Conservation (phyloP, 2,797 vertebrate genomes). For the Rhinoraja longicauda region DNA sequence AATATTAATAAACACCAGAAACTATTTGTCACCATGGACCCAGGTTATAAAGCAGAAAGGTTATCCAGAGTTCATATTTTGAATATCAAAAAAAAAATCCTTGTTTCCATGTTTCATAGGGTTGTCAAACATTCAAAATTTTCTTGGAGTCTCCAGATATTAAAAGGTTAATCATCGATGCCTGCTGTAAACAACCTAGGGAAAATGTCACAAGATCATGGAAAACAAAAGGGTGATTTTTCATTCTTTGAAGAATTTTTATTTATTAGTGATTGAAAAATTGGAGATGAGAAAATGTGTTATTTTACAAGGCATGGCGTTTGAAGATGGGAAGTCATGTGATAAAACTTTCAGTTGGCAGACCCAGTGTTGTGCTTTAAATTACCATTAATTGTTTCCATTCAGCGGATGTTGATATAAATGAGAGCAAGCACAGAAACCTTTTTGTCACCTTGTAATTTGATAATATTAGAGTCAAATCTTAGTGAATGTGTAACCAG, state of each 20-base stretch:
- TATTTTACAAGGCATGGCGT: not conserved
- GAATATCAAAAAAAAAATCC: not conserved
- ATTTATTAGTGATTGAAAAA: not conserved
- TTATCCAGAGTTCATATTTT: not conserved
- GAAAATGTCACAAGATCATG: not conserved
- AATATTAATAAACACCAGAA: too few relatives aligned
- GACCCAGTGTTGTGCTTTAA: not conserved
- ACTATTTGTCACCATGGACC: too few relatives aligned
- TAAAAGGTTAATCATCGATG: not conserved
- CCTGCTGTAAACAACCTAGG: not conserved
- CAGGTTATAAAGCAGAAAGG: not conserved
- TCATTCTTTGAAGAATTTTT: not conserved
- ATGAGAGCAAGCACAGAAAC: constrained; percentile 11
- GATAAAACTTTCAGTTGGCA: not conserved
- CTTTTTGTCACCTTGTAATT: constrained; percentile 16
- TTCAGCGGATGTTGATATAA: constrained; percentile 22
- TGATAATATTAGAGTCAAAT: constrained; percentile 4
- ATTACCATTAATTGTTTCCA: constrained; percentile 34
- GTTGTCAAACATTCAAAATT: not conserved
- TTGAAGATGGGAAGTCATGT: not conserved
- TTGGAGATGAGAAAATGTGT: not conserved
- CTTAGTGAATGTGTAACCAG: not conserved
- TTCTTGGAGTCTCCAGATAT: not conserved
- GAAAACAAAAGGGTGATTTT: not conserved
- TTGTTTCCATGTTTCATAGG: not conserved